phyloP scores from a whole-genome alignment of 1,140 invertebrate species.

The Sycophaga agraensis region DNA sequence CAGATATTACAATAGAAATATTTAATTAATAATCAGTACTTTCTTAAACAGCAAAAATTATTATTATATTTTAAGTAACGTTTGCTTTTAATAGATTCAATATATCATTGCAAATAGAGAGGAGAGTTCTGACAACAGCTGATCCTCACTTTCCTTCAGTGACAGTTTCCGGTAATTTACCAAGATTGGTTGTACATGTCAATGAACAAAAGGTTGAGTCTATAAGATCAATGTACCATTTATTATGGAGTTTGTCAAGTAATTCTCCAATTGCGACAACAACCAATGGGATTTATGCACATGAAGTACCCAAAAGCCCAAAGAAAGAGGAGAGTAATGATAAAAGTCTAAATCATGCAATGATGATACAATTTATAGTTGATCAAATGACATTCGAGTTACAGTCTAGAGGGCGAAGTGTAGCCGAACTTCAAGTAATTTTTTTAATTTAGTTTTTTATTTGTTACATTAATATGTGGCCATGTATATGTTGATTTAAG shows the following conservation, averaged over 20 bases:
- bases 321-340: slow-evolving; percentile 44
- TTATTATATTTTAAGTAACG: too few species aligned
- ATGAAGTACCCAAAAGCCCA: slow-evolving; percentile 59
- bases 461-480: not conserved
- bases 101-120: slow-evolving; percentile 79
- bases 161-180: slow-evolving; percentile 80
- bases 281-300: slow-evolving; percentile 17
- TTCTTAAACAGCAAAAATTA: too few species aligned
- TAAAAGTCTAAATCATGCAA: slow-evolving; percentile 63
- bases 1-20: too few species aligned
- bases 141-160: slow-evolving; percentile 85
- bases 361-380: slow-evolving; percentile 85
- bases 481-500: too few species aligned
- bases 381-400: slow-evolving; percentile 86
- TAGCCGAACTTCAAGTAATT: slow-evolving; percentile 80
- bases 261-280: slow-evolving; percentile 27
- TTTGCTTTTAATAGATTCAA: slow-evolving; percentile 63
- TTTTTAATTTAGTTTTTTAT: not conserved
- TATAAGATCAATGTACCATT: slow-evolving; percentile 57
- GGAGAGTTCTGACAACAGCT: slow-evolving; percentile 76
- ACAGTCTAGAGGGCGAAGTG: slow-evolving; percentile 79
- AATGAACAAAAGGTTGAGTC: slow-evolving; percentile 84
- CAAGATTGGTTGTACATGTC: slow-evolving; percentile 83
- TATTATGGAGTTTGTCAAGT: slow-evolving; percentile 44
- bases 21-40: too few species aligned